Conservation (phyloP, 2,888 invertebrate species). For the Melikaiella ostensackeni region DNA sequence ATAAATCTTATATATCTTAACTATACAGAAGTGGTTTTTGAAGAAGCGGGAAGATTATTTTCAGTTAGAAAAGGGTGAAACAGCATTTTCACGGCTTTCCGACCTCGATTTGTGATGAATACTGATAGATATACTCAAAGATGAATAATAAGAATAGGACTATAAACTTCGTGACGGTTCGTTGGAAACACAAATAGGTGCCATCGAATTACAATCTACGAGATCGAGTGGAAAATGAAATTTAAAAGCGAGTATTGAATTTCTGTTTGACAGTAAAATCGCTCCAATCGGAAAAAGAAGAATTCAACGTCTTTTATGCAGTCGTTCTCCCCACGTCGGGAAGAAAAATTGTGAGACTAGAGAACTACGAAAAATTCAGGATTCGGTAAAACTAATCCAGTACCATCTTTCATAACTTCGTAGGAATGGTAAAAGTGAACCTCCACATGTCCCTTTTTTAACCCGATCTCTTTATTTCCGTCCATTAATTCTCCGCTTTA, state of each 20-base stretch:
- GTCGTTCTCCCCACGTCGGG: neutral
- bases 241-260: conserved; percentile 11
- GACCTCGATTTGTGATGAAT: conserved; percentile 11
- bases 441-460: neutral
- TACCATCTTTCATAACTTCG: conserved; percentile 35
- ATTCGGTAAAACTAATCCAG: conserved; percentile 28
- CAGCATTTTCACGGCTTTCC: neutral
- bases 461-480: conserved; percentile 15
- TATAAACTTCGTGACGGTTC: neutral
- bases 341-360: conserved; percentile 29
- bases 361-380: conserved; percentile 34
- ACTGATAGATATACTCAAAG: neutral
- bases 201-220: neutral
- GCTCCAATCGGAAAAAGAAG: neutral
- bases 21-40: neutral
- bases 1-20: neutral
- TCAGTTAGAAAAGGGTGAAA: neutral
- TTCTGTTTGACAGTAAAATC: neutral
- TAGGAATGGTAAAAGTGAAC: neutral
- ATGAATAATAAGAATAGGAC: neutral
- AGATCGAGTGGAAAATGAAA: conserved; percentile 11
- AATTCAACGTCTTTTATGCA: neutral
- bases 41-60: neutral
- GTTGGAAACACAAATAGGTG: neutral
- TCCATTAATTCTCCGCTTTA: conserved; percentile 33